Evolutionary conservation across 2,797 vertebrate species (phyloP).

Genomic region (Thripadectes ignobilis): DNA sequence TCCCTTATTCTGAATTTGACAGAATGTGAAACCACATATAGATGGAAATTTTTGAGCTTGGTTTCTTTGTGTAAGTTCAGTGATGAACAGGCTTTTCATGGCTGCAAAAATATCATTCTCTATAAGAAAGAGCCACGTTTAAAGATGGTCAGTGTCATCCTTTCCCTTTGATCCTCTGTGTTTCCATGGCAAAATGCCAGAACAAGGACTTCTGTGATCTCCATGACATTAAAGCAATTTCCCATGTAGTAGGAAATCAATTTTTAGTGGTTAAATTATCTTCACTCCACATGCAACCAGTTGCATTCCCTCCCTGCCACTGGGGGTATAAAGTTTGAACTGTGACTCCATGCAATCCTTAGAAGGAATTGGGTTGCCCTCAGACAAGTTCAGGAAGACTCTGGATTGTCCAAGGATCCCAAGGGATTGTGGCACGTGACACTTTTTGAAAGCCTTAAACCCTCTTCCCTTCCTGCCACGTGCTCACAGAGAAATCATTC

Average conservation of each 20-base stretch:
- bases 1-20: neutral
- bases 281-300: neutral
- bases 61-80: neutral
- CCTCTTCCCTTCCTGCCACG: neutral
- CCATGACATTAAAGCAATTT: neutral
- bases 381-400: neutral
- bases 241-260: neutral
- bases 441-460: neutral
- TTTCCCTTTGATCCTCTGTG: neutral
- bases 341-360: neutral
- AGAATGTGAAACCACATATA: accelerated
- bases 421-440: neutral
- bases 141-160: neutral
- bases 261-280: neutral
- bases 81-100: neutral
- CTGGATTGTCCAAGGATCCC: neutral
- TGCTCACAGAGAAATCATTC: neutral
- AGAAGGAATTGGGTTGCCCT: neutral
- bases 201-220: neutral
- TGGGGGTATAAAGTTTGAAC: neutral
- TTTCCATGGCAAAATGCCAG: neutral
- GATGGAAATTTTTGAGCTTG: neutral
- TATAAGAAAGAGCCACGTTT: neutral
- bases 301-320: neutral
- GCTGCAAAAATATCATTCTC: neutral